Base-by-base conservation (phyloP, 2,888 invertebrate genomes). In the Micropterix aruncella region DNA sequence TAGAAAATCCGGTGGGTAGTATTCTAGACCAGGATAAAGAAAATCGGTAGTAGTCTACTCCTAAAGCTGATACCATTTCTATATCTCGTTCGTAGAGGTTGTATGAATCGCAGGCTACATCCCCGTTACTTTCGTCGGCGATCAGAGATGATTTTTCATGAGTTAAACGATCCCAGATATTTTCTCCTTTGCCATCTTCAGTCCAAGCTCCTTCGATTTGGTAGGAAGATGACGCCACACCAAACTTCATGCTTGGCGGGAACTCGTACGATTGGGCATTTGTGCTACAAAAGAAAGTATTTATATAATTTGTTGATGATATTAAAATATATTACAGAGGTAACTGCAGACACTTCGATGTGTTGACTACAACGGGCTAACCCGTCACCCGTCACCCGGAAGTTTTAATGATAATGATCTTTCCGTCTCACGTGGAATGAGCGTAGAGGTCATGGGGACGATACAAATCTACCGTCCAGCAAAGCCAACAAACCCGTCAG, bases 21-120 rank as follows among this genome's bases (percentile, higher is more conserved):
- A 78, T 59, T 40, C 77, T 56, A 2, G 70, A 52, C 77, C 77
- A 78, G 1, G 73, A 63, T 14, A 70, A 55, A 1, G 67, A 68
- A 51, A 70, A 68, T 41, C 67, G 53, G 52, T 68, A 68, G 47
- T 60, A 60, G 40, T 65, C 50, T 0, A 64, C 58, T 2, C 57
- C 57, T 16, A 62, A 45, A 39, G 56, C 46, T 19, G 50, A 51
- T 1, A 61, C n/a, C n/a, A 60, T 44, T 17, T 51, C 47, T 1
- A 62, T 52, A 46, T 62, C 61, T 40, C 73, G 68, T 50, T 63
- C 60, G 51, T 65, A 73, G 51, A 65, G 66, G 54, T 73, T 62
- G 52, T 74, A 76, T 12, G 73, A 74, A 57, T 78, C 73, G 48
- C 74, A 71, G 1, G 77, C 73, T 2, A 73, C 55, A 48, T 77